Percentiles rank a stretch among this genome's conserved stretches.
These are phyloP conservation scores for Indicator maculatus DNA, from an alignment of 2,113 vertebrate species.

Conservation along the genomic window DNA sequence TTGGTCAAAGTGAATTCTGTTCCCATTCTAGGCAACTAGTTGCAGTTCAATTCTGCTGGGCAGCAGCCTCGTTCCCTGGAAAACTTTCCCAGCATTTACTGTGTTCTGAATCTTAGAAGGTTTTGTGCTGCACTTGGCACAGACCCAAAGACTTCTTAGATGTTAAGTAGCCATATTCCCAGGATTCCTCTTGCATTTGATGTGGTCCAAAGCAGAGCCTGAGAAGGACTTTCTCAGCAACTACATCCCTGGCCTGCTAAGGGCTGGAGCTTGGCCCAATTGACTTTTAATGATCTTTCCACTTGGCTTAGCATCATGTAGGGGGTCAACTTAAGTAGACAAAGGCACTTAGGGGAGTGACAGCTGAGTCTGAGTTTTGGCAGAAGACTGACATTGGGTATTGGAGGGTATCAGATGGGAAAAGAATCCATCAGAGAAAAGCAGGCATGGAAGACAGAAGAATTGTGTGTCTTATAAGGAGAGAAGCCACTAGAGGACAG, in stretches of 20 bases:
- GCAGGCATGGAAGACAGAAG: background rate
- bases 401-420: background rate
- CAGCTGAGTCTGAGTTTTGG: background rate
- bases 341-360: background rate
- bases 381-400: background rate
- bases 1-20: background rate
- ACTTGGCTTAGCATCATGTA: background rate
- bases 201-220: background rate
- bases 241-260: background rate
- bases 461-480: background rate
- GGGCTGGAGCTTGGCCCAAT: background rate
- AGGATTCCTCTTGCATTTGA: background rate
- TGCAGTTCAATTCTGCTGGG: background rate
- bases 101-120: background rate
- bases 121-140: background rate
- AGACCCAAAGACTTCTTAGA: background rate
- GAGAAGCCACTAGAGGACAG: background rate
- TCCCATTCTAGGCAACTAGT: rapidly evolving
- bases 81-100: background rate
- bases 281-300: background rate
- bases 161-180: background rate
- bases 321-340: background rate
- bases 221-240: background rate
- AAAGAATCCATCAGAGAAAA: background rate
- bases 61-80: background rate